phyloP scores from a whole-genome alignment of 1,140 invertebrate species.

The Orussus abietinus region DNA sequence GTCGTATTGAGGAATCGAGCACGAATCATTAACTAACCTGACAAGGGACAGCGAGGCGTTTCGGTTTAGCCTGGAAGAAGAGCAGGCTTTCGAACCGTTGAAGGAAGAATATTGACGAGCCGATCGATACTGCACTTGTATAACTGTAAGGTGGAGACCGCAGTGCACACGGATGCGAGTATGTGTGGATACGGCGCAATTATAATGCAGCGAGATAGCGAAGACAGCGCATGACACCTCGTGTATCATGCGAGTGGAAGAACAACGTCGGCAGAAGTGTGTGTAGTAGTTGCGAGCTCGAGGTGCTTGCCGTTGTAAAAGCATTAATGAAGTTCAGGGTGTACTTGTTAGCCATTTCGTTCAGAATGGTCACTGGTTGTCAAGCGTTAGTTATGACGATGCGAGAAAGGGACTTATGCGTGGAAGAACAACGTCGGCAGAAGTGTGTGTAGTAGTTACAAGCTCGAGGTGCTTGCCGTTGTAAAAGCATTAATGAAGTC shows the following conservation, averaged over 20 bases:
- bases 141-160: too few relatives aligned
- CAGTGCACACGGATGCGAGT: background rate
- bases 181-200: conserved; percentile 23
- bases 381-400: conserved; percentile 33
- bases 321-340: conserved; percentile 40
- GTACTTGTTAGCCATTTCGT: conserved; percentile 40
- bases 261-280: conserved; percentile 19
- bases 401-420: conserved; percentile 25
- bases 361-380: conserved; percentile 40
- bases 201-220: conserved; percentile 12
- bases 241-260: conserved; percentile 18
- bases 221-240: conserved; percentile 7
- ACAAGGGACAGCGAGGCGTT: background rate
- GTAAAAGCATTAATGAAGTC: conserved; percentile 42
- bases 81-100: conserved; percentile 7
- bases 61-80: conserved; percentile 1
- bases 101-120: conserved; percentile 7
- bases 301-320: too few relatives aligned
- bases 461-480: too few relatives aligned
- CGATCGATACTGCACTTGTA: too few relatives aligned
- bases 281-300: too few relatives aligned
- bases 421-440: conserved; percentile 32
- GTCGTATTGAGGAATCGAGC: too few relatives aligned
- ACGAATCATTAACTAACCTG: conserved; percentile 25
- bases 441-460: conserved; percentile 26